phyloP scores from a whole-genome alignment of 2,113 vertebrate genomes.

The Bambusicola thoracicus region DNA sequence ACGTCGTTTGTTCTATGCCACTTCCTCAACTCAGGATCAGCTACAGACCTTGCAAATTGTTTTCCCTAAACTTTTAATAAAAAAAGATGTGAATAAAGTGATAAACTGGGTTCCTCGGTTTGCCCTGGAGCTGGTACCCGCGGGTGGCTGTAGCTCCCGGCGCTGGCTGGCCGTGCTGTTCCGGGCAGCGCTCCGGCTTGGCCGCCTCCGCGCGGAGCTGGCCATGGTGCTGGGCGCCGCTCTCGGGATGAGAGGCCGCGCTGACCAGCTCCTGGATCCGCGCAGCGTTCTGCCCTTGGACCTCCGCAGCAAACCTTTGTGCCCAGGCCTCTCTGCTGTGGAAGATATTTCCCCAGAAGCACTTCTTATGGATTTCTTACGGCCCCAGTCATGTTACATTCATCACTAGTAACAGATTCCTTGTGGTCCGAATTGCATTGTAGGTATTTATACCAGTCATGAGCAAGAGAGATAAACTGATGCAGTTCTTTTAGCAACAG shows the following conservation, averaged over 20 bases:
- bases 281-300: neutral
- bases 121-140: neutral
- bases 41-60: neutral
- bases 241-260: no score
- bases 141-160: neutral
- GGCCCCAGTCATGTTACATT: neutral
- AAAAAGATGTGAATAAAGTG: neutral
- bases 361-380: neutral
- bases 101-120: neutral
- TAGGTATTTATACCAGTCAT: neutral
- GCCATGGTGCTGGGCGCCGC: neutral
- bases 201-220: neutral
- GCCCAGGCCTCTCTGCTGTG: accelerated
- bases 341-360: neutral
- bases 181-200: no score
- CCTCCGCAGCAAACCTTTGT: neutral
- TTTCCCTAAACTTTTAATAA: neutral
- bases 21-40: neutral
- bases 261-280: neutral
- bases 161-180: no score
- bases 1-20: neutral
- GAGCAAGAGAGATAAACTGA: accelerated
- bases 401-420: accelerated
- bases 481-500: neutral
- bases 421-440: neutral